Percentiles rank a stretch among this genome's conserved stretches.
phyloP scores from a whole-genome alignment of 2,797 vertebrate genomes.

The Rhadinocentrus ornatus region DNA sequence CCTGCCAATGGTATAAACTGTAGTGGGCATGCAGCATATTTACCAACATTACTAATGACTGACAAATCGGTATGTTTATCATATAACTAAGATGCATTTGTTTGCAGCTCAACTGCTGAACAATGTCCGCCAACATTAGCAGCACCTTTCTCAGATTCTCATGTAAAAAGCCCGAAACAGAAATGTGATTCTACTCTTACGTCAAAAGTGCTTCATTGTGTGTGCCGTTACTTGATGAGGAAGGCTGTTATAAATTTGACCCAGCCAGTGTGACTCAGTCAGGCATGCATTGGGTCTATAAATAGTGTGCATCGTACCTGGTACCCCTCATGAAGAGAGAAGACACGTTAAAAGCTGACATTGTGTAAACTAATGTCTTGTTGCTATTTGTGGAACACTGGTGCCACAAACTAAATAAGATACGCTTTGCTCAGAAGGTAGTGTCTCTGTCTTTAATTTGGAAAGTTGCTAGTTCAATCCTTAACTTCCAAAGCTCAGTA shows the following conservation, averaged over 20 bases:
- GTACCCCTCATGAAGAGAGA: conserved; percentile 25
- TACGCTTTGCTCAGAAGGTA: not conserved
- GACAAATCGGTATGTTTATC: not conserved
- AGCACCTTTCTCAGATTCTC: not conserved
- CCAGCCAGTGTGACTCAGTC: conserved; percentile 32
- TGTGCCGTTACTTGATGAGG: conserved; percentile 29
- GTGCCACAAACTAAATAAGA: conserved; percentile 8
- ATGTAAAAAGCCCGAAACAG: not conserved
- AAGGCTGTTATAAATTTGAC: conserved; percentile 35
- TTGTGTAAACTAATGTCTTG: conserved; percentile 10
- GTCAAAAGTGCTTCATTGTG: conserved; percentile 4
- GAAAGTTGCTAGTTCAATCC: not conserved
- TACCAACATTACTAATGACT: not conserved
- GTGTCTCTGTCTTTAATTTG: not conserved
- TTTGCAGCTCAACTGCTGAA: not conserved
- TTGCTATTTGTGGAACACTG: conserved; percentile 49
- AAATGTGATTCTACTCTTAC: not conserved
- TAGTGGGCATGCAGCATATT: not conserved
- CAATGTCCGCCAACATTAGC: not conserved
- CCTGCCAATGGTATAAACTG: not conserved
- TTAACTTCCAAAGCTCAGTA: not conserved
- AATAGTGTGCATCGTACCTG: conserved; percentile 53
- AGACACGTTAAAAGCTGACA: not conserved
- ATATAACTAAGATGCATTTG: not conserved
- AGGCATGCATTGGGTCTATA: conserved; percentile 46